Evolutionary conservation across 2,797 vertebrate genomes (phyloP).

Genomic region (Kryptolebias ocellatus): DNA sequence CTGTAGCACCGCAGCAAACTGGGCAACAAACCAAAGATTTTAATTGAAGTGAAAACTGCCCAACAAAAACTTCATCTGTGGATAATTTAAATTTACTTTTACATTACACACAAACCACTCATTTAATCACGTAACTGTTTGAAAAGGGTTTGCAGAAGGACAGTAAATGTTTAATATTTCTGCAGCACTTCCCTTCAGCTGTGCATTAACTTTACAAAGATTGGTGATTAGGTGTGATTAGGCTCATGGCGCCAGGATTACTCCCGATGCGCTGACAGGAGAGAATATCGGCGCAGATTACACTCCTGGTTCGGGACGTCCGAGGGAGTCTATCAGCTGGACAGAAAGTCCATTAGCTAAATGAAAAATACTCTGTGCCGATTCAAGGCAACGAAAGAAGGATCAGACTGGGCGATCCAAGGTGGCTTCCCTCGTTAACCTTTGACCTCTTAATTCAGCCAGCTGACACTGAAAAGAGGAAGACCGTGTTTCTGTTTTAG

Average conservation of each 20-base stretch:
- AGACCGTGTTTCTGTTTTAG: not conserved
- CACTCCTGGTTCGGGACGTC: slow-evolving; percentile 21
- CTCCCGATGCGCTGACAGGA: slow-evolving; percentile 16
- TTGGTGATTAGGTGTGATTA: slow-evolving; percentile 40
- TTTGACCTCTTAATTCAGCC: slow-evolving; percentile 40
- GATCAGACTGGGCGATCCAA: slow-evolving; percentile 2
- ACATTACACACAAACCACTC: not conserved
- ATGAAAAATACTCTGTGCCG: slow-evolving; percentile 36
- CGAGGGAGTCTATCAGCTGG: slow-evolving; percentile 17
- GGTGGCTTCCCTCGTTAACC: slow-evolving; percentile 29
- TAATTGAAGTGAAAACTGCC: too few species aligned
- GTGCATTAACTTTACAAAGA: slow-evolving; percentile 34
- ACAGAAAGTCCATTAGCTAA: slow-evolving; percentile 46
- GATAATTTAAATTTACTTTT: too few species aligned
- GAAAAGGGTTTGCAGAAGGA: not conserved
- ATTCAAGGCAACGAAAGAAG: slow-evolving; percentile 5
- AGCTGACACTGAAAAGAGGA: not conserved
- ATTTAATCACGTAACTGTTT: not conserved
- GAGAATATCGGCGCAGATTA: slow-evolving; percentile 44
- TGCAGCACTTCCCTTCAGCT: not conserved
- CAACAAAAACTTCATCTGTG: too few species aligned
- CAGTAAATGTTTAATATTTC: not conserved
- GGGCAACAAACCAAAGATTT: too few species aligned
- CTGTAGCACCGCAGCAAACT: too few species aligned
- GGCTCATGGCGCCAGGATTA: slow-evolving; percentile 30